These are phyloP conservation scores for Gandaritis pyraliata DNA, from an alignment of 2,888 invertebrate genomes.

Conservation along the genomic window DNA sequence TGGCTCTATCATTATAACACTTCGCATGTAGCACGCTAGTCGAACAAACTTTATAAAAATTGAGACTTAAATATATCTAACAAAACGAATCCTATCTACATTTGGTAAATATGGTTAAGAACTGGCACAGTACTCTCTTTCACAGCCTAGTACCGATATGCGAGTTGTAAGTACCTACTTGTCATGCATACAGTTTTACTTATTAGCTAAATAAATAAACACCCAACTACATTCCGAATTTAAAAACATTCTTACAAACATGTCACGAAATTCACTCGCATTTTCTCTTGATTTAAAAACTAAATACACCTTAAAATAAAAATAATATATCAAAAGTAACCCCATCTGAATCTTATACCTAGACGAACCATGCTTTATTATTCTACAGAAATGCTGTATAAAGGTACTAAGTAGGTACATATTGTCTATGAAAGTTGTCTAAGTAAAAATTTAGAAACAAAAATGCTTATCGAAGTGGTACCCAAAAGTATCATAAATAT, in stretches of 20 bases:
- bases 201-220: conserved; percentile 35
- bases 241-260: conserved; percentile 40
- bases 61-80: conserved; percentile 18
- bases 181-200: conserved; percentile 26
- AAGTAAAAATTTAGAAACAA: conserved; percentile 12
- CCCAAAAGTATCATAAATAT: conserved; percentile 7
- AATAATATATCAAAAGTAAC: conserved; percentile 25
- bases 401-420: conserved; percentile 10
- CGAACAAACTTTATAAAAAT: conserved; percentile 6
- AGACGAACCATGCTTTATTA: conserved; percentile 18
- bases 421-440: conserved; percentile 4
- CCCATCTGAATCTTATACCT: conserved; percentile 21
- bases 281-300: conserved; percentile 32
- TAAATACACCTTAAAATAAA: conserved; percentile 25
- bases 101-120: conserved; percentile 54
- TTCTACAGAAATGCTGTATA: conserved; percentile 26
- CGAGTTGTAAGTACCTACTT: conserved; percentile 36
- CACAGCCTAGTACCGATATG: conserved; percentile 62
- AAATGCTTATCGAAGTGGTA: conserved; percentile 24
- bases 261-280: conserved; percentile 69
- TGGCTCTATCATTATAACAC: conserved; percentile 22
- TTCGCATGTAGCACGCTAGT: conserved; percentile 34
- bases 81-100: conserved; percentile 27
- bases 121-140: conserved; percentile 55
- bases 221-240: conserved; percentile 25